Base-by-base conservation (phyloP, 1,140 invertebrate genomes). In the Zaprionus gabonicus region DNA sequence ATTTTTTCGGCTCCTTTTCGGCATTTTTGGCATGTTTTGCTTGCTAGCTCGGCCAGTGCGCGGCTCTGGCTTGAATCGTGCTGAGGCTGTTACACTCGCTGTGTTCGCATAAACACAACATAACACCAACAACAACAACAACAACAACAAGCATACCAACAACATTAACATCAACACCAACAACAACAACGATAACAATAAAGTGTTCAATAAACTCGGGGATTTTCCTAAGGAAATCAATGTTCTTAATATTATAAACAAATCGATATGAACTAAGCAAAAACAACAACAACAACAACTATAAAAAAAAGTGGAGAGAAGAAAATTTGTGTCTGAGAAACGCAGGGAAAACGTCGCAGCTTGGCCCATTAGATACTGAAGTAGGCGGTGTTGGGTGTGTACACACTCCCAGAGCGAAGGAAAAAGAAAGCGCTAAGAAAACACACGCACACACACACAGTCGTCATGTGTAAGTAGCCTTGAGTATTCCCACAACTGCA, bases 161-260 rank as follows among this genome's bases (percentile, higher is more conserved):
- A 27, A 23, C 12, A 41, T 13, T 23, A 25, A 56, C 28, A 41
- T 1, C 31, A 56, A 23, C 31, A 27, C 1, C 23, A 53, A 53
- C 1, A 15, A 41, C 10, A 34, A 67, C 41, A 36, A 64, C 59
- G 12, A 81, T 73, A 80, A 87, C 86, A 88, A 90, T 91, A 80
- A 85, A 91, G 86, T 90, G 85, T 90, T 90, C 85, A 90, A 77
- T 60, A 38, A 80, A 69, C 86, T 91, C 86, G 79, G 86, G 86
- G 86, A 85, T 81, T 76, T 80, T 76, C 59, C 41, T 70, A 57
- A 49, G 49, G 17, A 55, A 31, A 55, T 69, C 23, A 44, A 71
- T 59, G 25, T 51, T 36, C 44, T 28, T 55, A 55, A 55, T 31
- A 17, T 44, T 46, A 62, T 53, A 70, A 70, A 76, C 67, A 57